These are phyloP conservation scores for Xyrauchen texanus DNA, from an alignment of 2,113 vertebrate genomes.

Conservation along the genomic window DNA sequence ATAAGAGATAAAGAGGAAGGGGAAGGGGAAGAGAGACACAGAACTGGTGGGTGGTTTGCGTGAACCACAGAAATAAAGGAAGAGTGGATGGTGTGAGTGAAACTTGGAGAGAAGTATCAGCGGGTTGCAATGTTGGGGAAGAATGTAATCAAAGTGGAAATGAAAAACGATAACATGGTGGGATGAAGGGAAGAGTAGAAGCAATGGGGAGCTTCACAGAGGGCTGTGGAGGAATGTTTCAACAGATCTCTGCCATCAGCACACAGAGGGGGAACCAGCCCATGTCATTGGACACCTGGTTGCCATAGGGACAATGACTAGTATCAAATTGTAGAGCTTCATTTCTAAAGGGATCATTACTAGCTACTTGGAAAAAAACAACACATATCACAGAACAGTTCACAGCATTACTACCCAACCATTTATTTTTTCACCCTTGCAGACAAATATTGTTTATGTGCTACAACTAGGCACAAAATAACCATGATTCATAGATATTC, in stretches of 20 bases:
- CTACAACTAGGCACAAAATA: neutral
- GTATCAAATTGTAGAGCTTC: conserved; percentile 53
- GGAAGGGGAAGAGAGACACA: neutral
- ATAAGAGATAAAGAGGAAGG: neutral
- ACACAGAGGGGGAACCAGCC: conserved; percentile 29
- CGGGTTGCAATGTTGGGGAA: neutral
- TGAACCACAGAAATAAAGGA: no score
- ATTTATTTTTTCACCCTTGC: neutral
- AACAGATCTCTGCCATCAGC: conserved; percentile 53
- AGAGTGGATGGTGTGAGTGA: neutral
- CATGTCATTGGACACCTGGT: conserved; percentile 59
- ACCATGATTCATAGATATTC: conserved; percentile 1
- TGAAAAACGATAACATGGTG: conserved; percentile 11
- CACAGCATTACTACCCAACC: neutral
- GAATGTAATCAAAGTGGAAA: conserved; percentile 19
- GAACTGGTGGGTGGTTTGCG: neutral
- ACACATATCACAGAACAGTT: neutral
- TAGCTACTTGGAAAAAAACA: conserved; percentile 19
- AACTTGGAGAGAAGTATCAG: neutral
- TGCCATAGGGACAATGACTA: conserved; percentile 70
- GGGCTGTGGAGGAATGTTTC: conserved; percentile 23
- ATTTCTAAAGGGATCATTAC: conserved; percentile 50
- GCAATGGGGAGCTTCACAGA: neutral
- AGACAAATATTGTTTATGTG: neutral
- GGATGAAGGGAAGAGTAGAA: conserved; percentile 13